phyloP scores from a whole-genome alignment of 2,888 invertebrate genomes.

The Coremacera marginata region DNA sequence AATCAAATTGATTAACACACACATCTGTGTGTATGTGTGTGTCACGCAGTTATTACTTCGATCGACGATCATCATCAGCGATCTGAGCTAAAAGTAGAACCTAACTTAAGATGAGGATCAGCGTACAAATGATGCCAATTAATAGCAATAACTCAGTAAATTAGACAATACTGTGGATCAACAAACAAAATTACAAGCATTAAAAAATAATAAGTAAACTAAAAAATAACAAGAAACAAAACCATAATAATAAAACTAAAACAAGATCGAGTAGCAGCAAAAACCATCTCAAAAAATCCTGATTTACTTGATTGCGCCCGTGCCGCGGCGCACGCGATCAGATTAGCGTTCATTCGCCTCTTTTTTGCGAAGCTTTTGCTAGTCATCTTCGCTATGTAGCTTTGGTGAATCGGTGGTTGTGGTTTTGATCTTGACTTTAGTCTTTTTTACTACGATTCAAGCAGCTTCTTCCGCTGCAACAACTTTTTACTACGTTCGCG shows the following conservation, averaged over 20 bases:
- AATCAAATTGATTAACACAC: not conserved
- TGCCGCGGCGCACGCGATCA: conserved; percentile 37
- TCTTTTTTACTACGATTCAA: not conserved
- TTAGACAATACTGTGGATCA: conserved; percentile 30
- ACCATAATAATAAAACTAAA: not conserved
- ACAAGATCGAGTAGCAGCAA: not conserved
- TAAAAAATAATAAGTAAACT: not conserved
- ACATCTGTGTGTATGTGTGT: not conserved
- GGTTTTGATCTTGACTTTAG: not conserved
- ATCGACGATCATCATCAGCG: conserved; percentile 13
- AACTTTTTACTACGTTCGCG: conserved; percentile 8
- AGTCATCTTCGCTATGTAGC: not conserved
- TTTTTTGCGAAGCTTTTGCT: not conserved
- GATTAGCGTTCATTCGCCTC: conserved; percentile 36
- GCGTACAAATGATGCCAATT: conserved; percentile 35
- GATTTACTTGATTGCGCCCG: conserved; percentile 10
- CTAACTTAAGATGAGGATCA: not conserved
- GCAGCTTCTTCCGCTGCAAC: not conserved
- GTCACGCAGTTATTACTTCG: not conserved
- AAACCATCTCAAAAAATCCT: not conserved
- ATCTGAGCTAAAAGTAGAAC: not conserved
- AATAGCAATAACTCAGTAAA: conserved; percentile 39
- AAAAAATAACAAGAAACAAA: not conserved
- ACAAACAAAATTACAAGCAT: conserved; percentile 13
- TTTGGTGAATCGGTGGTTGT: not conserved